These are phyloP conservation scores for Nothobranchius kuhntae DNA, from an alignment of 2,113 vertebrate genomes.

Conservation along the genomic window DNA sequence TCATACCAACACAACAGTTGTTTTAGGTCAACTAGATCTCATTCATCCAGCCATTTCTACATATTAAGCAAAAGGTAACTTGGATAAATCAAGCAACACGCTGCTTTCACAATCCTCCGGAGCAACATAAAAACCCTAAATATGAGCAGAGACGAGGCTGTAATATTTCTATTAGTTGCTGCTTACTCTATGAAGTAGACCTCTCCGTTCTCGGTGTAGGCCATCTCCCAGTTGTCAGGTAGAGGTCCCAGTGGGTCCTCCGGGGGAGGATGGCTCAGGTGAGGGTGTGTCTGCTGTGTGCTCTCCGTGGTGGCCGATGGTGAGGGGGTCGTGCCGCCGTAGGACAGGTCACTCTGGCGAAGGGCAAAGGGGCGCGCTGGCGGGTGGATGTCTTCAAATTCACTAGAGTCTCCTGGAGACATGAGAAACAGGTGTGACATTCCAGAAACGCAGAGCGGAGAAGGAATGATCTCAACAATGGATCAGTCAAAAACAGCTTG, in stretches of 20 bases:
- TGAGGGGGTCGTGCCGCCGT: constrained; percentile 78
- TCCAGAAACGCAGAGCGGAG: too few species aligned
- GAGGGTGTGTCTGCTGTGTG: constrained; percentile 92
- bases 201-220: constrained; percentile 99
- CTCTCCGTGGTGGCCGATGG: constrained; percentile 94
- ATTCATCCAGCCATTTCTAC: too few species aligned
- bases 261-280: constrained; percentile 90
- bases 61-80: too few species aligned
- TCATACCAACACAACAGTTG: too few species aligned
- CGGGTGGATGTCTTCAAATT: constrained; percentile 87
- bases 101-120: too few species aligned
- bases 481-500: too few species aligned
- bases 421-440: background rate
- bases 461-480: too few species aligned
- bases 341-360: constrained; percentile 77
- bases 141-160: too few species aligned
- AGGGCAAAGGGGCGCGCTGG: constrained; percentile 67
- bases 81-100: too few species aligned
- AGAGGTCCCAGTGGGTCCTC: constrained; percentile 96
- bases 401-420: constrained; percentile 89
- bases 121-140: too few species aligned
- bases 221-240: constrained; percentile 99
- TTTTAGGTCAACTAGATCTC: too few species aligned
- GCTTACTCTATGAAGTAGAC: constrained; percentile 99
- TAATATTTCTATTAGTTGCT: background rate